Percentiles rank a stretch among this genome's conserved stretches.
Evolutionary conservation across 2,888 invertebrate species (phyloP).

Genomic region (Parnassius glacialis): DNA sequence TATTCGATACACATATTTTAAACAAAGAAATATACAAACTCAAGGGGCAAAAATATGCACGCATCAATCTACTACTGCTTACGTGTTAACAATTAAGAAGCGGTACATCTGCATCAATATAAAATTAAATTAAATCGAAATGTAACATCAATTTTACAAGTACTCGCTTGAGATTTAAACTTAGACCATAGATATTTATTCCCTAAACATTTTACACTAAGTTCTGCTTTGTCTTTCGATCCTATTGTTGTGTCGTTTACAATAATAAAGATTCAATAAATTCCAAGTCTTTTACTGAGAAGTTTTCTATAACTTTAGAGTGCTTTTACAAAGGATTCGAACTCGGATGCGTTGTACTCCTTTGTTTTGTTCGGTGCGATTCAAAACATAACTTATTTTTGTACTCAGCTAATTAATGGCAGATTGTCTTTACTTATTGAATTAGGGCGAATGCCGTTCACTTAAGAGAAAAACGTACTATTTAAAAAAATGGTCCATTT

Average conservation of each 20-base stretch:
- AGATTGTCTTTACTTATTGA: not conserved
- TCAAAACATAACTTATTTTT: constrained; percentile 3
- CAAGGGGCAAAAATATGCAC: no score
- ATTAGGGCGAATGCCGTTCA: no score
- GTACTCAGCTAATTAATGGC: not conserved
- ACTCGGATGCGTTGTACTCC: no score
- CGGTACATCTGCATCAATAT: no score
- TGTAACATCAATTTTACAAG: not conserved
- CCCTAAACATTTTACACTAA: constrained; percentile 24
- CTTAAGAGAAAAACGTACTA: no score
- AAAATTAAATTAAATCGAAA: no score
- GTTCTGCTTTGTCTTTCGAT: constrained; percentile 17
- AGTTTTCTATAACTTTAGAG: constrained; percentile 8
- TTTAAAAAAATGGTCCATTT: no score
- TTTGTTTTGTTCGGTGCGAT: no score
- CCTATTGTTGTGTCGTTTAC: constrained; percentile 12
- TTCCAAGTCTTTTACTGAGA: constrained; percentile 13
- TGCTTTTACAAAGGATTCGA: not conserved
- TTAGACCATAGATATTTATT: constrained; percentile 15
- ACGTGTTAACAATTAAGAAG: no score
- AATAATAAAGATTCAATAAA: constrained; percentile 21
- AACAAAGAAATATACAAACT: no score
- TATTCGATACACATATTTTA: no score
- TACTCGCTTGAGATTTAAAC: not conserved
- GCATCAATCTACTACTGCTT: no score